phyloP scores from a whole-genome alignment of 2,113 vertebrate species.

The human region GRCh38 chrY:3466501-3467000 shows the following conservation, averaged over 20 bases:
- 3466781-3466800: neutral
- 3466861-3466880: neutral
- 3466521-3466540: too few relatives aligned
- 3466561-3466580: too few relatives aligned
- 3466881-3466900: neutral
- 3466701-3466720: neutral
- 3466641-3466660: too few relatives aligned
- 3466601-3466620: too few relatives aligned
- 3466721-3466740: neutral
- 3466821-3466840: neutral
- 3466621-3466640: too few relatives aligned
- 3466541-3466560: too few relatives aligned
- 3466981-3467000: neutral
- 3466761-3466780: neutral
- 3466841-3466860: neutral
- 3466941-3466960: neutral
- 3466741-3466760: neutral
- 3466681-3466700: neutral
- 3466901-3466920: neutral
- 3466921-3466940: neutral
- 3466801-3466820: neutral
- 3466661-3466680: too few relatives aligned
- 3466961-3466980: neutral
- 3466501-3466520: too few relatives aligned
- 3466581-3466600: too few relatives aligned